These are phyloP conservation scores for Fregetta grallaria DNA, from an alignment of 2,113 vertebrate genomes.

Conservation along the genomic window DNA sequence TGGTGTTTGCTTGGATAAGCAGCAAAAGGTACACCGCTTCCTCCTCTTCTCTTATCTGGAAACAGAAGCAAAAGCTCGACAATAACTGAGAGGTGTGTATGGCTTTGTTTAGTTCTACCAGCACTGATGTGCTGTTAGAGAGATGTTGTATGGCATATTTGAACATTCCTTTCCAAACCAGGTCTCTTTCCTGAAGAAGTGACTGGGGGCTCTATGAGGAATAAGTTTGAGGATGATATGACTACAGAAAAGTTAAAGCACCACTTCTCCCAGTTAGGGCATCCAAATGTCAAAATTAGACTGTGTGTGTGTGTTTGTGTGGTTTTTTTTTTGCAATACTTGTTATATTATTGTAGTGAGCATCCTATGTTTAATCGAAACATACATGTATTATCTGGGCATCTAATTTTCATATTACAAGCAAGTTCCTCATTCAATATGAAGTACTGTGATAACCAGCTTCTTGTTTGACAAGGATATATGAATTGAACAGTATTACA, in stretches of 20 bases:
- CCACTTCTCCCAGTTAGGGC: background rate
- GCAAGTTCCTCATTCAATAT: background rate
- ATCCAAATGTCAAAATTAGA: background rate
- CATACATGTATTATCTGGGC: background rate
- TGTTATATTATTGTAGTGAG: background rate
- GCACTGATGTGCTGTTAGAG: background rate
- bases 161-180: background rate
- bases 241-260: background rate
- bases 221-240: background rate
- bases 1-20: background rate
- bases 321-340: background rate
- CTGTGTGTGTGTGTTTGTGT: background rate
- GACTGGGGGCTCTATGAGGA: fast-evolving
- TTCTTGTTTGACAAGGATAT: background rate
- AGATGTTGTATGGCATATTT: background rate
- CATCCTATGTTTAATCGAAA: background rate
- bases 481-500: background rate
- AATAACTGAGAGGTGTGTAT: background rate
- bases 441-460: background rate
- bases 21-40: background rate
- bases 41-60: background rate
- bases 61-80: background rate
- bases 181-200: background rate
- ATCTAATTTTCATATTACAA: background rate
- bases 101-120: background rate